These are phyloP conservation scores for Phataginus tricuspis DNA, from an alignment of 2,797 vertebrate species.

Conservation along the genomic window DNA sequence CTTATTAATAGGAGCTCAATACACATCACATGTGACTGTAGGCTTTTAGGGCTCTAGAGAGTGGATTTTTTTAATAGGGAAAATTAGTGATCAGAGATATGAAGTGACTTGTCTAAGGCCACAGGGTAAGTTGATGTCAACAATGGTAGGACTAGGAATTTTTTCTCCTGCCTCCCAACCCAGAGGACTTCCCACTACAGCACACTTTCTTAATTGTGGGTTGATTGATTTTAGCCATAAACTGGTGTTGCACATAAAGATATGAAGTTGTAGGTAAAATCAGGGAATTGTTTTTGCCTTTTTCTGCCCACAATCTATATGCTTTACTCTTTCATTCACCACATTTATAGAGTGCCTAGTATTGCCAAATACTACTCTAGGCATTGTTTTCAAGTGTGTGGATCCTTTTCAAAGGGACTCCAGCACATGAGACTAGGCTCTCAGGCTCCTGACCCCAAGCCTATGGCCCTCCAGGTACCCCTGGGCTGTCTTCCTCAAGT, in stretches of 20 bases:
- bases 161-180: neutral
- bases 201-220: neutral
- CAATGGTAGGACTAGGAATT: neutral
- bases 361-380: neutral
- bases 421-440: neutral
- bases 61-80: neutral
- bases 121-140: neutral
- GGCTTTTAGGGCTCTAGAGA: neutral
- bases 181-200: neutral
- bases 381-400: neutral
- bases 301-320: neutral
- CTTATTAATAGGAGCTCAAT: neutral
- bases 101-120: conserved; percentile 17
- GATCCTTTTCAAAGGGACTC: neutral
- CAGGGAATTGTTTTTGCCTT: neutral
- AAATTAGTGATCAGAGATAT: neutral
- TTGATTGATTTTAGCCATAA: neutral
- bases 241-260: neutral
- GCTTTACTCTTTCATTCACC: neutral
- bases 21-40: neutral
- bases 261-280: neutral
- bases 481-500: neutral
- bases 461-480: neutral
- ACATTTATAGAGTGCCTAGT: neutral
- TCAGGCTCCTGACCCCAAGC: neutral